Evolutionary conservation across 2,888 invertebrate species (phyloP).

Genomic region (Agrotis clavis): DNA sequence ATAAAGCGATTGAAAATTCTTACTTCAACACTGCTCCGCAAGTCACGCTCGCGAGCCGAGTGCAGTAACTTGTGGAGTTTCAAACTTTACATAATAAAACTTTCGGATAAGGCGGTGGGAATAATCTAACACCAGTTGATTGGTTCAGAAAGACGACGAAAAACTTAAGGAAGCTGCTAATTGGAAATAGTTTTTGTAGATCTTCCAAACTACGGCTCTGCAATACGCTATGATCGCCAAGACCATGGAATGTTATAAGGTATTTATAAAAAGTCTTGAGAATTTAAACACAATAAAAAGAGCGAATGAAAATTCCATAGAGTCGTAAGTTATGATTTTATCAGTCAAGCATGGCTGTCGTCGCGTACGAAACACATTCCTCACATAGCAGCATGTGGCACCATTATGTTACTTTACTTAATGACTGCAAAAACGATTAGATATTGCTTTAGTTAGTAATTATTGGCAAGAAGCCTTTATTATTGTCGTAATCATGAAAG

Average conservation of each 20-base stretch:
- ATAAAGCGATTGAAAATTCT: conserved; percentile 70
- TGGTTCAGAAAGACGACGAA: conserved; percentile 42
- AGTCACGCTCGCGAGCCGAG: conserved; percentile 56
- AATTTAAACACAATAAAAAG: conserved; percentile 40
- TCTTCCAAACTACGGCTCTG: conserved; percentile 15
- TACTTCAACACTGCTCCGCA: conserved; percentile 65
- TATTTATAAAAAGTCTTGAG: conserved; percentile 9
- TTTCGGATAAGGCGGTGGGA: conserved; percentile 51
- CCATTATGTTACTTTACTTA: conserved; percentile 20
- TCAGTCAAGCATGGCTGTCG: conserved; percentile 37
- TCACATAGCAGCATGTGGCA: conserved; percentile 26
- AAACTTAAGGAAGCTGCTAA: conserved; percentile 31
- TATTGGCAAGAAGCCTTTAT: neutral
- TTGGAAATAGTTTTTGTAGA: conserved; percentile 20
- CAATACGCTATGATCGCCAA: neutral
- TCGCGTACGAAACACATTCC: conserved; percentile 37
- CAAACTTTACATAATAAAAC: conserved; percentile 69
- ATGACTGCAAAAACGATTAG: conserved; percentile 27
- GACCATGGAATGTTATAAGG: conserved; percentile 11
- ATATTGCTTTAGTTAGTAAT: conserved; percentile 27
- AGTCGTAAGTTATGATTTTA: conserved; percentile 49
- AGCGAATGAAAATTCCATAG: conserved; percentile 27
- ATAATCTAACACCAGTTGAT: conserved; percentile 53
- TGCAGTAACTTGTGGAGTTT: conserved; percentile 51
- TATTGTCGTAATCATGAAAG: neutral